Percentiles rank a stretch among this genome's conserved stretches.
Conservation (phyloP, 2,797 vertebrate species). For the Catamblyrhynchus diadema region DNA sequence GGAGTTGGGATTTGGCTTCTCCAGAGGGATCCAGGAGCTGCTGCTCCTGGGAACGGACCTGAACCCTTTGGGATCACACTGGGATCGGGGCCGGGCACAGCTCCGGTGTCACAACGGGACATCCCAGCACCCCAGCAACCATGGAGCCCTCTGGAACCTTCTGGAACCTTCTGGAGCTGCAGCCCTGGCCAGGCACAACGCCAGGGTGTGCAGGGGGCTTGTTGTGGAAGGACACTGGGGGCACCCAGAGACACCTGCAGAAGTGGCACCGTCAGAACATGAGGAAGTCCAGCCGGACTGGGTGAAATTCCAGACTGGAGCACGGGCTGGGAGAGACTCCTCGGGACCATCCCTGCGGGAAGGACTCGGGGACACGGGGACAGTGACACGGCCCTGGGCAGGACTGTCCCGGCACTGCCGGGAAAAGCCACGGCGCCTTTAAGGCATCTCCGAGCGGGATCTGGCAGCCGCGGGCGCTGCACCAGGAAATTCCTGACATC, state of each 20-base stretch:
- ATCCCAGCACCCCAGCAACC: neutral
- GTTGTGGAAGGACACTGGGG: neutral
- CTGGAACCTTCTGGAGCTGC: neutral
- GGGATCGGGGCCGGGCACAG: accelerated
- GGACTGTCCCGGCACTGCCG: accelerated
- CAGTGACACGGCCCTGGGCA: neutral
- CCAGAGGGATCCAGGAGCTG: neutral
- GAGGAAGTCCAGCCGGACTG: accelerated
- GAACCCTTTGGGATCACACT: accelerated
- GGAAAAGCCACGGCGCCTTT: neutral
- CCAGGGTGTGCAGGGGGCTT: accelerated
- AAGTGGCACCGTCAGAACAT: accelerated
- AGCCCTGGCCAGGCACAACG: accelerated
- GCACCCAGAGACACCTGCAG: neutral
- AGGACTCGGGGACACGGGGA: neutral
- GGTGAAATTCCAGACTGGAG: accelerated
- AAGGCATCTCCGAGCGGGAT: neutral
- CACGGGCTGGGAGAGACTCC: neutral
- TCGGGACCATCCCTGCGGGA: neutral
- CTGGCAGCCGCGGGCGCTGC: neutral
- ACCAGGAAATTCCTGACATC: neutral
- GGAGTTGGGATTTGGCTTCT: neutral
- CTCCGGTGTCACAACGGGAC: accelerated
- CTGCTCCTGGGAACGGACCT: neutral
- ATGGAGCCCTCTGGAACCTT: accelerated